These are phyloP conservation scores for Tapera naevia DNA, from an alignment of 2,797 vertebrate genomes.

Conservation along the genomic window DNA sequence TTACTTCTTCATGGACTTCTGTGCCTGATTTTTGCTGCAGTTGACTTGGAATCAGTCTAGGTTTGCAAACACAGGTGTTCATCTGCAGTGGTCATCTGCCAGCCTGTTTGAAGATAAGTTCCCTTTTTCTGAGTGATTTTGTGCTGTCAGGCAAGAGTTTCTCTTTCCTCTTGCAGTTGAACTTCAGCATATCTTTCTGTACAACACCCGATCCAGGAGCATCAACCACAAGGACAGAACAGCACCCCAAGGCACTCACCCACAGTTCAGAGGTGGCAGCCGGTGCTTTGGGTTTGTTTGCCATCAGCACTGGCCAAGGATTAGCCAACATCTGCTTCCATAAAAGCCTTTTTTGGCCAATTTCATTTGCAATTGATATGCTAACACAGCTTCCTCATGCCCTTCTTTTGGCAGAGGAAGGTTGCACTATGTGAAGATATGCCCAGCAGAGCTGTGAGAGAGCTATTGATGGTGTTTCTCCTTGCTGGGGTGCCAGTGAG, in stretches of 20 bases:
- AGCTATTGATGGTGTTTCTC: neutral
- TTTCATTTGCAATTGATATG: neutral
- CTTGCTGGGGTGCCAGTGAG: rapidly evolving
- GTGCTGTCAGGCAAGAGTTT: neutral
- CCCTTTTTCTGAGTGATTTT: neutral
- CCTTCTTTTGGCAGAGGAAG: neutral
- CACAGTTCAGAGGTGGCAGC: neutral
- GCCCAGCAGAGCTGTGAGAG: neutral
- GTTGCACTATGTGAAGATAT: neutral
- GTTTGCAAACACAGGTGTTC: neutral
- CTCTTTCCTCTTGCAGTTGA: neutral
- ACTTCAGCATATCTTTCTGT: neutral
- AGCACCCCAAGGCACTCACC: neutral
- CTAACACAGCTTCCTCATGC: neutral
- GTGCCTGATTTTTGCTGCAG: neutral
- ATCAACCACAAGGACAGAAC: neutral
- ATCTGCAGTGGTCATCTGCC: neutral
- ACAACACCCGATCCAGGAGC: neutral
- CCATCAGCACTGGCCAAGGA: rapidly evolving
- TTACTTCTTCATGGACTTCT: neutral
- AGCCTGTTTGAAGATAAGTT: neutral
- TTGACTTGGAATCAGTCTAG: neutral
- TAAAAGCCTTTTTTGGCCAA: neutral
- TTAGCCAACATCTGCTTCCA: neutral
- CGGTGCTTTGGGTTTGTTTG: neutral